phyloP scores from a whole-genome alignment of 2,113 vertebrate genomes.

The Erinaceus europaeus region DNA sequence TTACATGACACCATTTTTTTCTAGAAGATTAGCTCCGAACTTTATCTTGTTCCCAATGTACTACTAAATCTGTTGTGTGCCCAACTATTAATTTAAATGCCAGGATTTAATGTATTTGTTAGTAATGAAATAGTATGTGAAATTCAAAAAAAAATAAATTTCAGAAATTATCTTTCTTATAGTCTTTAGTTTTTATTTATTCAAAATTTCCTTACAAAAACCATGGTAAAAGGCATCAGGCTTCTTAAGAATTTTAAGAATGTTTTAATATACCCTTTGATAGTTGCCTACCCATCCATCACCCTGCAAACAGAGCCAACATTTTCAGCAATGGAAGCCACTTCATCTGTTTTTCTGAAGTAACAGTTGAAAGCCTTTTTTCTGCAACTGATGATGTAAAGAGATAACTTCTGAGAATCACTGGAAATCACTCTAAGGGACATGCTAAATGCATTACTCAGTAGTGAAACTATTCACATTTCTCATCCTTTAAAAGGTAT shows the following conservation, averaged over 20 bases:
- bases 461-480: slow-evolving; percentile 37
- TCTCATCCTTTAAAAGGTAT: slow-evolving; percentile 36
- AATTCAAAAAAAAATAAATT: slow-evolving; percentile 2
- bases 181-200: not conserved
- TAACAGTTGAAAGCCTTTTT: slow-evolving; percentile 22
- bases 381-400: not conserved
- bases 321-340: not conserved
- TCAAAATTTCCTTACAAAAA: slow-evolving; percentile 9
- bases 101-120: no score
- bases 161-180: not conserved
- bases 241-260: not conserved
- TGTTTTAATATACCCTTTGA: not conserved
- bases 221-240: not conserved
- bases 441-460: slow-evolving; percentile 42
- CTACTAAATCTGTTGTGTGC: not conserved
- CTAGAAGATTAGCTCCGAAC: not conserved
- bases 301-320: not conserved
- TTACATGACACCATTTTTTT: not conserved
- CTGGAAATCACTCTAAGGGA: slow-evolving; percentile 21
- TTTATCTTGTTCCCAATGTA: not conserved
- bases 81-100: no score
- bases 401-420: slow-evolving; percentile 24
- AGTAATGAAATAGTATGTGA: not conserved
- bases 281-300: not conserved
- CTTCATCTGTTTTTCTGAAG: not conserved